These are phyloP conservation scores for Panorpa germanica DNA, from an alignment of 2,888 invertebrate species.

Conservation along the genomic window DNA sequence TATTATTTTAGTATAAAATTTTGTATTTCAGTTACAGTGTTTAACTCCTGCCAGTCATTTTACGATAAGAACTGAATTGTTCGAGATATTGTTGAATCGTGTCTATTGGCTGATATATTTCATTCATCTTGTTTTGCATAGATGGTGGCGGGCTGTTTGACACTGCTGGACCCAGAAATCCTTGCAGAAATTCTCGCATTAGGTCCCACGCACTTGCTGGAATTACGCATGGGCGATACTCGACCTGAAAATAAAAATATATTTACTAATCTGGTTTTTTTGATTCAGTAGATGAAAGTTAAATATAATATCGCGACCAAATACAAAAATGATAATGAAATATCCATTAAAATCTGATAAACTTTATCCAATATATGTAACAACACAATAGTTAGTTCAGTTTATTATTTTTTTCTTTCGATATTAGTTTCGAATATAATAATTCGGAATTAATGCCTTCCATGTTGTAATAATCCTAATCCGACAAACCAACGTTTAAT, in stretches of 20 bases:
- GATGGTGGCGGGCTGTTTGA: constrained; percentile 57
- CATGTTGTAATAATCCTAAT: no score
- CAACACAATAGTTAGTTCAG: no score
- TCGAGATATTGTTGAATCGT: constrained; percentile 89
- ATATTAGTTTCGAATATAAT: no score
- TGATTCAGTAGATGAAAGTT: constrained; percentile 7
- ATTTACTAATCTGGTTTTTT: neutral
- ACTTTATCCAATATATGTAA: constrained; percentile 1
- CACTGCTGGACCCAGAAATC: constrained; percentile 63
- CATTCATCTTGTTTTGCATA: constrained; percentile 56
- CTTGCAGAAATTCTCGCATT: constrained; percentile 78
- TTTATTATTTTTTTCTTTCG: no score
- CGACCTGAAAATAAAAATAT: constrained; percentile 35
- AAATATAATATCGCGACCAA: constrained; percentile 3
- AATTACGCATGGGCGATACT: constrained; percentile 80
- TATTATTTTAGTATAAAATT: no score
- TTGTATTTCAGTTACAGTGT: no score
- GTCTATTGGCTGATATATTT: constrained; percentile 76
- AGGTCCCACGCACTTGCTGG: constrained; percentile 82
- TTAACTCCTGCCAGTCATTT: constrained; percentile 56
- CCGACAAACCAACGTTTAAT: no score
- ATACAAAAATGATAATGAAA: constrained; percentile 27
- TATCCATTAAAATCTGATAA: neutral
- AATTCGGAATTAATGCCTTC: no score
- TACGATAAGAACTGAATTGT: constrained; percentile 78